Evolutionary conservation across 1,140 invertebrate genomes (phyloP), one percentile per base, ranked within the genome.

Genomic region (Calycopis cecrops): DNA sequence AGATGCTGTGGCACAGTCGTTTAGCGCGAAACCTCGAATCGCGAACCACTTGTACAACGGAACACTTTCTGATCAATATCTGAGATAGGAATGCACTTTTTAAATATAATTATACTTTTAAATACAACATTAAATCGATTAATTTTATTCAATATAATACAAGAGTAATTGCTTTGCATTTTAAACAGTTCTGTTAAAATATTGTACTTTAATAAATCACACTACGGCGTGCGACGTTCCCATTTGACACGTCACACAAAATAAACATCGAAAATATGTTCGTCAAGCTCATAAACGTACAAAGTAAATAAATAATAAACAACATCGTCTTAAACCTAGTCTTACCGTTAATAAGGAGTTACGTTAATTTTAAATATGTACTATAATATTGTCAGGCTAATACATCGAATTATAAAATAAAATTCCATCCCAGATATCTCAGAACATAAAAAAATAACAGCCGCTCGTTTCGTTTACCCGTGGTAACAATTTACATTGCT

Each of bases 301-400:
- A 40, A 34, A 34, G 17, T 35, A 50, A 53, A n/a, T 40, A 53
- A 17, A 51, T 37, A 44, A 33, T 53, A 44, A 44, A 35, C 34
- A 14, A 33, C 16, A 17, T 28, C 34, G 33, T 11, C 52, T 54
- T 54, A 54, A 38, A 42, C 14, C 52, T 53, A 53, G 14, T 40
- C 18, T 53, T 53, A 53, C 10, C 21, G 21, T 42, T 53, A 53
- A 42, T 38, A 38, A 53, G 18, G 21, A 44, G 42, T 53, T 42
- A 53, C 51, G 18, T 53, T 40, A 53, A 42, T 53, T 58, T 52
- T 61, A 56, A 50, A 62, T 65, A 73, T 65, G 57, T 62, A 70
- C 67, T 73, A 70, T 68, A 69, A 82, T 85, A 85, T 85, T 85
- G 77, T 85, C 79, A 71, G 64, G 61, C 70, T 80, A 82, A 84